A percentile compares a stretch with the other conserved stretches of the same genome.
Evolutionary conservation across 1,140 invertebrate genomes (phyloP).

Genomic region (Drosophila varians): DNA sequence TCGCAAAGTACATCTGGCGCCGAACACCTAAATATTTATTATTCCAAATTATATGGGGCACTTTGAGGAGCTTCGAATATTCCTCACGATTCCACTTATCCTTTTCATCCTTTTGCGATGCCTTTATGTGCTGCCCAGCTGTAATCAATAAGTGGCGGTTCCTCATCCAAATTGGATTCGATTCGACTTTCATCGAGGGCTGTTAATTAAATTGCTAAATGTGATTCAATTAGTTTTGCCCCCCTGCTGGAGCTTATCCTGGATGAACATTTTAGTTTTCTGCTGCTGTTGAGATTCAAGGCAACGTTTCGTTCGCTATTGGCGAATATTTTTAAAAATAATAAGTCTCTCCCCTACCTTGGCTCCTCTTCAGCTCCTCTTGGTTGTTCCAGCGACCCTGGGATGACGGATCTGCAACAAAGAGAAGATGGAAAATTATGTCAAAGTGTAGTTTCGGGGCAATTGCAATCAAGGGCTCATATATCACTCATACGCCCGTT

Average conservation of each 20-base stretch:
- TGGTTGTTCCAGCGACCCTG: background rate
- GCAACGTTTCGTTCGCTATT: too few relatives aligned
- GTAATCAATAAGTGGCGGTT: background rate
- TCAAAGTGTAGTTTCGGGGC: background rate
- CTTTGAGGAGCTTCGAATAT: background rate
- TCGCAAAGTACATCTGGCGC: background rate
- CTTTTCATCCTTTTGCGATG: too few relatives aligned
- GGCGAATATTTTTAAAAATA: background rate
- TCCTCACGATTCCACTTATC: slow-evolving; percentile 1
- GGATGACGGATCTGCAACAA: slow-evolving; percentile 9
- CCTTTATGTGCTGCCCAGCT: background rate
- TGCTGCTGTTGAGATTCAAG: too few relatives aligned
- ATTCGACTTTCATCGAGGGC: background rate
- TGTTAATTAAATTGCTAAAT: background rate
- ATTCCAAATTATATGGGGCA: background rate
- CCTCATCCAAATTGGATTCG: slow-evolving; percentile 1
- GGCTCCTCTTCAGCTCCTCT: background rate
- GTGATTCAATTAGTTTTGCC: background rate
- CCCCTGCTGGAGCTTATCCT: too few relatives aligned
- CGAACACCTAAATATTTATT: background rate
- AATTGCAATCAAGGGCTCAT: slow-evolving; percentile 8
- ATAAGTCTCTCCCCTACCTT: background rate
- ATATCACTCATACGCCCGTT: slow-evolving; percentile 45
- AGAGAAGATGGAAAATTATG: background rate
- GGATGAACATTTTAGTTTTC: too few relatives aligned